phyloP scores from a whole-genome alignment of 1,140 invertebrate species.

The Frieseomelitta varia region DNA sequence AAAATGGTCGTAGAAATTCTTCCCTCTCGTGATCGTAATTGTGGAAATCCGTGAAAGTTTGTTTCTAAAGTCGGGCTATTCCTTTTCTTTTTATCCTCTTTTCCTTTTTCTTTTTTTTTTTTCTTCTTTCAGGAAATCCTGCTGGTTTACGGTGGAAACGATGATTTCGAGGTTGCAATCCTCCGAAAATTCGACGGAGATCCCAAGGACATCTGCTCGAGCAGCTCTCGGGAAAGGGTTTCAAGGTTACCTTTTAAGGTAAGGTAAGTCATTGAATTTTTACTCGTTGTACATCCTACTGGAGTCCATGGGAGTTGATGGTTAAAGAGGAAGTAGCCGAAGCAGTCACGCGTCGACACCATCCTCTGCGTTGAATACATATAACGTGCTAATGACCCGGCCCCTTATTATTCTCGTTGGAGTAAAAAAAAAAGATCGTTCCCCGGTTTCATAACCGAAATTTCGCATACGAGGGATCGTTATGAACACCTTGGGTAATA shows the following conservation, averaged over 20 bases:
- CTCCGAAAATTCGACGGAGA: not conserved
- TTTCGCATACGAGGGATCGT: not conserved
- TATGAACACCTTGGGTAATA: not conserved
- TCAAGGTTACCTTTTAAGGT: not conserved
- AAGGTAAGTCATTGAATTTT: not conserved
- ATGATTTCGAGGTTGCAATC: slow-evolving; percentile 17
- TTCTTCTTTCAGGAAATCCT: not conserved
- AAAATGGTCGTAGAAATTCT: not conserved
- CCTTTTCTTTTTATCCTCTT: not conserved
- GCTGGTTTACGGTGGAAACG: not conserved
- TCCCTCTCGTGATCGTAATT: not conserved
- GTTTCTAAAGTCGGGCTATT: not conserved
- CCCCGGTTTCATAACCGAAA: not conserved
- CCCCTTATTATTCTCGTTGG: not conserved
- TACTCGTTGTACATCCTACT: not conserved
- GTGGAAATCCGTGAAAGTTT: not conserved
- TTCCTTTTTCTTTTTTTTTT: not conserved
- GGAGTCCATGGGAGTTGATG: not conserved
- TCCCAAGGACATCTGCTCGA: not conserved
- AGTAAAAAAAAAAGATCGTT: not conserved
- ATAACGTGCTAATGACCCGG: no score
- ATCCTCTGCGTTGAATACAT: not conserved
- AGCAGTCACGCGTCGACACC: not conserved
- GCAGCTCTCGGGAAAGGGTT: not conserved
- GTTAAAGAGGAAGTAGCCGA: not conserved